Evolutionary conservation across 2,113 vertebrate species (phyloP).

Genomic region (Ranitomeya variabilis): DNA sequence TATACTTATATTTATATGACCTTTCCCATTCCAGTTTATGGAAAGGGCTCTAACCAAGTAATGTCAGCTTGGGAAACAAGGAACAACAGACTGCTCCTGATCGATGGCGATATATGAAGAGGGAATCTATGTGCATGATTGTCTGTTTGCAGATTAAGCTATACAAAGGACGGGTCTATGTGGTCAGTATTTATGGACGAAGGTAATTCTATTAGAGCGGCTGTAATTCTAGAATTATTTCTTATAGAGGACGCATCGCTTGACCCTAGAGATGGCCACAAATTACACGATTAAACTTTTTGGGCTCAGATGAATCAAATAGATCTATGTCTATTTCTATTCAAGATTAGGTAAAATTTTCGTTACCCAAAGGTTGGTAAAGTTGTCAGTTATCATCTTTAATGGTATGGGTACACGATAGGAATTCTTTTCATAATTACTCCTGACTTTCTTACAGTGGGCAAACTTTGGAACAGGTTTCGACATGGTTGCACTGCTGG

Average conservation of each 20-base stretch:
- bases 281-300: neutral
- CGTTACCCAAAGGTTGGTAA: neutral
- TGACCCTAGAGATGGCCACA: neutral
- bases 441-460: too few relatives aligned
- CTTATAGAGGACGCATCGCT: neutral
- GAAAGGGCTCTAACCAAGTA: conserved; percentile 15
- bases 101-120: conserved; percentile 4
- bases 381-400: neutral
- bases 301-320: neutral
- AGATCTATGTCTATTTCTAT: neutral
- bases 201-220: neutral
- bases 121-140: conserved; percentile 10
- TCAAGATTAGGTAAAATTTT: neutral
- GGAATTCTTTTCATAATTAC: too few relatives aligned
- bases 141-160: conserved; percentile 29
- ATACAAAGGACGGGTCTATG: conserved; percentile 18
- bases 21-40: conserved; percentile 31
- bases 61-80: conserved; percentile 9
- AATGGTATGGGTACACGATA: too few relatives aligned
- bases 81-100: neutral
- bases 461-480: too few relatives aligned
- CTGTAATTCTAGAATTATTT: conserved; percentile 21
- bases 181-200: conserved; percentile 9
- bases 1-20: conserved; percentile 57
- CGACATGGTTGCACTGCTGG: too few relatives aligned